Evolutionary conservation across 2,888 invertebrate genomes (phyloP).

Genomic region (Oligia latruncula): DNA sequence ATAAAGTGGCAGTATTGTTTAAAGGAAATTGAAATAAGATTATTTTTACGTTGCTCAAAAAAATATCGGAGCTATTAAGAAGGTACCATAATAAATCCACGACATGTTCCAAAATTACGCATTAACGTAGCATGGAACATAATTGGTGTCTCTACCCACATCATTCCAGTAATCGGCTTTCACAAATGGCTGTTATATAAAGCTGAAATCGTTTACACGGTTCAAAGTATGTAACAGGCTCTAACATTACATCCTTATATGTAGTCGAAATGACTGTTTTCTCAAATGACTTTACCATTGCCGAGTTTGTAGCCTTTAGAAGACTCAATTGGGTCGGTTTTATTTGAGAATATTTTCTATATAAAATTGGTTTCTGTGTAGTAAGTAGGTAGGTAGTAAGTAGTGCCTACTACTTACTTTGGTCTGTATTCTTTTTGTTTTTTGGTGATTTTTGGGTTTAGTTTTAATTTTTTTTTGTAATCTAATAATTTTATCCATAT

Average conservation of each 20-base stretch:
- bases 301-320: neutral
- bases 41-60: neutral
- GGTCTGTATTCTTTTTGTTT: neutral
- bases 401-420: neutral
- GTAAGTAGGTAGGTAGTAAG: neutral
- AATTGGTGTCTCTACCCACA: conserved; percentile 29
- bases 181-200: conserved; percentile 40
- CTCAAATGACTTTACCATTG: conserved; percentile 13
- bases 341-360: neutral
- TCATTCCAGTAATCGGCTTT: conserved; percentile 56
- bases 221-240: conserved; percentile 27
- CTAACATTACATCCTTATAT: conserved; percentile 14
- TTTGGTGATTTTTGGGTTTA: neutral
- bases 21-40: neutral
- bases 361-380: conserved; percentile 3
- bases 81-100: neutral
- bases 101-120: neutral
- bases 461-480: neutral
- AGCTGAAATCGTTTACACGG: conserved; percentile 45
- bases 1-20: neutral
- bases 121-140: neutral
- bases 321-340: conserved; percentile 2
- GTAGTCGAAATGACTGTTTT: conserved; percentile 28
- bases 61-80: neutral
- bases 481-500: neutral